Evolutionary conservation across 1,140 invertebrate species (phyloP).

Genomic region (Euschistus heros): DNA sequence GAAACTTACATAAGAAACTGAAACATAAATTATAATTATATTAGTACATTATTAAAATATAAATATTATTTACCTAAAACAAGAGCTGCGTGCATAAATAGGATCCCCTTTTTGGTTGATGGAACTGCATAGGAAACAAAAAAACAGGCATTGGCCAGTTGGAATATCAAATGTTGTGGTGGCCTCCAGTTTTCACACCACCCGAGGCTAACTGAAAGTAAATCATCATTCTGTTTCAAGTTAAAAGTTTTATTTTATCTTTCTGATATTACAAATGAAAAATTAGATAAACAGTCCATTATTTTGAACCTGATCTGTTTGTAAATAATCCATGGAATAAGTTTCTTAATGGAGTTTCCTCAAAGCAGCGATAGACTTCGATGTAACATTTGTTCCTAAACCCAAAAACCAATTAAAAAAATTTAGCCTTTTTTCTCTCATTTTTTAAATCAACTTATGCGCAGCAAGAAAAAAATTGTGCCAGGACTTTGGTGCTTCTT

Average conservation of each 20-base stretch:
- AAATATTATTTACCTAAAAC: constrained; percentile 20
- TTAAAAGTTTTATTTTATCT: neutral
- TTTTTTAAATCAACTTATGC: too few relatives aligned
- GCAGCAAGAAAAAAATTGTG: too few relatives aligned
- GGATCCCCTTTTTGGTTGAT: constrained; percentile 60
- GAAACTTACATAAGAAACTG: too few relatives aligned
- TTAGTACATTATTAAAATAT: too few relatives aligned
- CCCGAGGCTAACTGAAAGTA: constrained; percentile 27
- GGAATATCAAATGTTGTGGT: constrained; percentile 57
- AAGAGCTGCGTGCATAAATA: constrained; percentile 60
- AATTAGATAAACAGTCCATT: neutral
- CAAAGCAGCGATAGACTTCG: neutral
- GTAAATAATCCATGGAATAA: constrained; percentile 11
- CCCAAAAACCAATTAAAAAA: neutral
- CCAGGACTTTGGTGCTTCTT: too few relatives aligned
- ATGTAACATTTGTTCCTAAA: neutral
- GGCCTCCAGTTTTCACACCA: constrained; percentile 54
- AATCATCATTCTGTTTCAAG: neutral
- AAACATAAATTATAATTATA: too few relatives aligned
- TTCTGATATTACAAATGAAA: neutral
- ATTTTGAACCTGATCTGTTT: constrained; percentile 9
- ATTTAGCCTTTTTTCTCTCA: too few relatives aligned
- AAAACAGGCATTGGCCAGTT: constrained; percentile 66
- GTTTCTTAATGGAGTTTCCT: neutral
- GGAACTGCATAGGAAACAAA: constrained; percentile 63